Base-by-base conservation (phyloP, 1,140 invertebrate genomes). In the Micrasema minimum region DNA sequence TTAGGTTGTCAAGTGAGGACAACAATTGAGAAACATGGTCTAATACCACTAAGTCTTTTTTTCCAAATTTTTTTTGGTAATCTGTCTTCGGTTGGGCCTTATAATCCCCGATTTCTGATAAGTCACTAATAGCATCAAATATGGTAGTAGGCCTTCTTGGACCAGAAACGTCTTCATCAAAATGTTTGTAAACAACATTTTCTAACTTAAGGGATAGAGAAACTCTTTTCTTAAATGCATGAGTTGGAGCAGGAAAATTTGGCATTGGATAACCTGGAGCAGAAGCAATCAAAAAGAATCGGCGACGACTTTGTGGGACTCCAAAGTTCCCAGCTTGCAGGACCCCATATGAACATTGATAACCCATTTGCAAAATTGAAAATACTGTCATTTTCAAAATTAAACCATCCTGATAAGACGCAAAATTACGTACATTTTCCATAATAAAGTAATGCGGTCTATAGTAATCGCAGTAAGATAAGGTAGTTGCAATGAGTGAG, bases 11-110 rank as follows among this genome's bases (percentile, higher is more conserved):
- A 11, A 96, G 79, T 1, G 90, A 86, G 38, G 89, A 89, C 91
- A 96, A 93, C 69, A 93, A 90, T 80, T 95, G 95, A 77, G 93
- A 95, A 72, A 94, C 89, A 75, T 96, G 94, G 80, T 96, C 93
- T 4, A 85, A 80, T 11, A 94, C 77, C 38, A 88, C 80, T 0
- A 84, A 82, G 64, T 89, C 85, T 31, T 86, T 86, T 10, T 87
- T 86, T 76, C 93, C 82, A 26, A 93, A 86, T 83, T 90, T 71
- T 77, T 88, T 86, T 80, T 96, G 94, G 78, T 93, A 95, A 80
- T 94, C 88, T 14, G 91, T 91, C 38, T 88, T 78, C 0, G 89
- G 86, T 72, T 82, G 83, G 57, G 87, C 89, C 1, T 88, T 89
- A 2, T 93, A 93, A 78, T 93, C 94, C 46, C 80, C 81, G 48